phyloP scores from a whole-genome alignment of 2,113 vertebrate genomes.

The Bufo bufo region DNA sequence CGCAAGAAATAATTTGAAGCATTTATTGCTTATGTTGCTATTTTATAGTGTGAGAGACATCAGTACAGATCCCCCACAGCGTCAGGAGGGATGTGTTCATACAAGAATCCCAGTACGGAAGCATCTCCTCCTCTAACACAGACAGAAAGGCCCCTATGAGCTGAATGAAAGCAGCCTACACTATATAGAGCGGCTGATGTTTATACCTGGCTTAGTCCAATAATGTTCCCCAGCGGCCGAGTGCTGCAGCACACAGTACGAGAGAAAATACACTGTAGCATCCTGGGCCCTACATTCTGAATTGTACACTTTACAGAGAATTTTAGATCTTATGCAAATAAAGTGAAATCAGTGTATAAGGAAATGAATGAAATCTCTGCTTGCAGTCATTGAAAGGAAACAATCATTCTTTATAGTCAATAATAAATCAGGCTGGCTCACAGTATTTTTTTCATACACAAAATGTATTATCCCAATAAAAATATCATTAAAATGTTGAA shows the following conservation, averaged over 20 bases:
- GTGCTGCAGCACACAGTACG: not conserved
- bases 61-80: not conserved
- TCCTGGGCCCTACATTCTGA: no score
- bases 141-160: constrained; percentile 1
- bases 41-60: not conserved
- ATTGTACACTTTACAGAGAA: no score
- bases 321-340: no score
- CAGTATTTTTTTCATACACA: no score
- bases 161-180: constrained; percentile 4
- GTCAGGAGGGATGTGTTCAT: constrained; percentile 20
- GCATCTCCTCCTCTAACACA: not conserved
- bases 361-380: no score
- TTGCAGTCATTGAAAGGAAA: no score
- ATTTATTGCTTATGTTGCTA: constrained; percentile 14
- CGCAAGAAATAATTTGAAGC: not conserved
- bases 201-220: not conserved
- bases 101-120: constrained; percentile 8
- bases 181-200: constrained; percentile 1
- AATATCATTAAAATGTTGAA: no score
- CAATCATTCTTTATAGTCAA: no score
- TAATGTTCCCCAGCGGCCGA: not conserved
- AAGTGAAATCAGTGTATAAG: no score
- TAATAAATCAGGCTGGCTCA: no score
- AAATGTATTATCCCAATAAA: no score
- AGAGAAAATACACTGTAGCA: no score